Evolutionary conservation across 2,113 vertebrate species (phyloP).

Genomic region (Pavo muticus): DNA sequence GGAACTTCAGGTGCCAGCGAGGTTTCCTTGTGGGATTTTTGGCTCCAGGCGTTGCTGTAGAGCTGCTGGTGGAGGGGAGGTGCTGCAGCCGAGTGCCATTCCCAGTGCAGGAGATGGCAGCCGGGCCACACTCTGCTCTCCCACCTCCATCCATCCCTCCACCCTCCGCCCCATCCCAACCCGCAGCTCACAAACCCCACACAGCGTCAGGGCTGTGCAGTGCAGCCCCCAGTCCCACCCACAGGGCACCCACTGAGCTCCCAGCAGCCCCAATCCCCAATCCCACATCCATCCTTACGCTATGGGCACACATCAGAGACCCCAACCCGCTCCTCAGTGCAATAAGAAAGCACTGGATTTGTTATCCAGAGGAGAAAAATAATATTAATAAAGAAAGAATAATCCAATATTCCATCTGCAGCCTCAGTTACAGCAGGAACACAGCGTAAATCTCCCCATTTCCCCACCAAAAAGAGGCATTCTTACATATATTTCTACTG

Average conservation of each 20-base stretch:
- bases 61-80: not conserved
- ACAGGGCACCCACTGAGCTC: not conserved
- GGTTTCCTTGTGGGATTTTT: not conserved
- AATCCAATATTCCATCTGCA: constrained; percentile 72
- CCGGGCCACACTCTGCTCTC: not conserved
- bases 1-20: rapidly evolving
- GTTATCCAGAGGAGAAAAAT: constrained; percentile 12
- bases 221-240: too few relatives aligned
- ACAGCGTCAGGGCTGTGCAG: not conserved
- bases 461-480: not conserved
- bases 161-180: not conserved
- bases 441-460: constrained; percentile 5
- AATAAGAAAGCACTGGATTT: constrained; percentile 69
- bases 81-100: not conserved
- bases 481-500: not conserved
- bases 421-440: constrained; percentile 42
- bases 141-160: not conserved
- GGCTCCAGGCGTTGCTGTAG: rapidly evolving
- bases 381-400: not conserved
- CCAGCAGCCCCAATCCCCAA: not conserved
- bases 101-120: not conserved
- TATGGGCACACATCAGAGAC: not conserved
- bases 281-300: rapidly evolving
- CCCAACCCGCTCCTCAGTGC: not conserved
- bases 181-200: not conserved